Conservation (phyloP, 2,113 vertebrate species). For the Lipotes vexillifer region DNA sequence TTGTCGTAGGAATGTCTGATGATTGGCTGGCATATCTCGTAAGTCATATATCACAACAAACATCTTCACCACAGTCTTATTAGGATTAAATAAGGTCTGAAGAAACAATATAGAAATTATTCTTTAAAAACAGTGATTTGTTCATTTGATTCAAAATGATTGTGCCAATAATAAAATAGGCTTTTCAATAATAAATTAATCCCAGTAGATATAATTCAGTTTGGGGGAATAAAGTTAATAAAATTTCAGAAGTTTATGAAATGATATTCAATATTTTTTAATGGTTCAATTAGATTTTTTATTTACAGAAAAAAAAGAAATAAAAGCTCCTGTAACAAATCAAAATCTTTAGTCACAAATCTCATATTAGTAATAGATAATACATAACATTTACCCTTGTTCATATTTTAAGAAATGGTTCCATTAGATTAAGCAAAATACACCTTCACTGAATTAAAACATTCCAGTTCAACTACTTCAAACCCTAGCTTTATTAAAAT, state of each 20-base stretch:
- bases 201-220: not conserved
- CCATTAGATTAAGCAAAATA: constrained; percentile 6
- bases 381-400: not conserved
- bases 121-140: constrained; percentile 13
- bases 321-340: constrained; percentile 4
- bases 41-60: constrained; percentile 99
- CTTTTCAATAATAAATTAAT: not conserved
- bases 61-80: constrained; percentile 99
- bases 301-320: constrained; percentile 10
- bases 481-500: constrained; percentile 3
- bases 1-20: constrained; percentile 99
- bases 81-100: constrained; percentile 99
- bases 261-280: constrained; percentile 7
- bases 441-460: not conserved
- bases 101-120: constrained; percentile 64
- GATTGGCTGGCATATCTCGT: constrained; percentile 96
- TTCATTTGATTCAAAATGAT: not conserved
- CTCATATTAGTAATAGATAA: not conserved
- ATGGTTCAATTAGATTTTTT: constrained; percentile 15
- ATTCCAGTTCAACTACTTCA: constrained; percentile 30
- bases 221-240: not conserved
- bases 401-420: constrained; percentile 29
- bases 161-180: not conserved
- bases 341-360: constrained; percentile 40
- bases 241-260: constrained; percentile 26